Evolutionary conservation across 2,888 invertebrate species (phyloP).

Genomic region (Troilus luridus): DNA sequence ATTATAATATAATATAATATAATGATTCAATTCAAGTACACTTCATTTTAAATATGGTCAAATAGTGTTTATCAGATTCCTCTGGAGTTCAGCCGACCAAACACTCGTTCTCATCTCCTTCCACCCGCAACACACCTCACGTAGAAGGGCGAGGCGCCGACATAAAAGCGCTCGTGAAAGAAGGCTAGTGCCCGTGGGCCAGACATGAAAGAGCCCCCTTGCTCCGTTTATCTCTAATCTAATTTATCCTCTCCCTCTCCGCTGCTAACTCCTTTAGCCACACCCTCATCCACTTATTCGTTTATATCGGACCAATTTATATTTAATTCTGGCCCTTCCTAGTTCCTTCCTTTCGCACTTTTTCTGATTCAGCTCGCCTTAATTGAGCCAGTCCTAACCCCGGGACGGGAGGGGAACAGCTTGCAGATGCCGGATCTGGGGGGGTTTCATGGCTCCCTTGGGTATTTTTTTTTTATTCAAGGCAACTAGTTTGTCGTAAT

Average conservation of each 20-base stretch:
- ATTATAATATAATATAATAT: no score
- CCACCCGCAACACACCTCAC: background rate
- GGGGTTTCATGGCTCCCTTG: background rate
- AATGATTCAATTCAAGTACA: no score
- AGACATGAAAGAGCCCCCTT: constrained; percentile 44
- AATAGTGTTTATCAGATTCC: background rate
- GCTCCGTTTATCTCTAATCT: constrained; percentile 43
- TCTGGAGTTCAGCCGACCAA: background rate
- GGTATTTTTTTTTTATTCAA: background rate
- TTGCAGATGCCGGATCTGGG: background rate
- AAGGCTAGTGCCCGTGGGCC: constrained; percentile 26
- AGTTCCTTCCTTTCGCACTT: constrained; percentile 35
- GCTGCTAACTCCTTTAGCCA: constrained; percentile 46
- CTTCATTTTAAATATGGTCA: no score
- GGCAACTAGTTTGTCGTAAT: background rate
- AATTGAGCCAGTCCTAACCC: constrained; percentile 25
- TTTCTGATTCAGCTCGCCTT: constrained; percentile 45
- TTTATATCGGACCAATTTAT: constrained; percentile 47
- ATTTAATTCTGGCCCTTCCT: constrained; percentile 35
- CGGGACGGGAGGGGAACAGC: constrained; percentile 6
- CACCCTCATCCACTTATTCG: constrained; percentile 50
- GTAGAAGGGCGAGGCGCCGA: background rate
- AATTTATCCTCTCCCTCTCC: constrained; percentile 38
- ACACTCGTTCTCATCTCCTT: background rate
- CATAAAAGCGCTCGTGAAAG: background rate